phyloP scores from a whole-genome alignment of 2,797 vertebrate genomes.

The Propithecus perrieri region DNA sequence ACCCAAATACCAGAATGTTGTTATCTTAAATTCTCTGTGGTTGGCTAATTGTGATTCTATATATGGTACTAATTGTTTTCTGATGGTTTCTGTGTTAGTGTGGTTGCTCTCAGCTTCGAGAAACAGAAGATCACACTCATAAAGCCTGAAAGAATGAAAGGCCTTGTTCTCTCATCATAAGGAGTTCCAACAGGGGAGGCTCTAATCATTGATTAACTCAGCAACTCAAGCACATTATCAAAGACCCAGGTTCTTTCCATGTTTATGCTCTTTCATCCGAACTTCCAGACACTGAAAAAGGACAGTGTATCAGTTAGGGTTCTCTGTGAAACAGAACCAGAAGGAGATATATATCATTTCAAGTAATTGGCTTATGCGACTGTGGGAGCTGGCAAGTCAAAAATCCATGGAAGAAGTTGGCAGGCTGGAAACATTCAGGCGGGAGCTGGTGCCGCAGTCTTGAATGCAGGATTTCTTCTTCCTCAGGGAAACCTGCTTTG shows the following conservation, averaged over 20 bases:
- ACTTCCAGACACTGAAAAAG: constrained; percentile 33
- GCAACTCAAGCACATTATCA: neutral
- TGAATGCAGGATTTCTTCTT: neutral
- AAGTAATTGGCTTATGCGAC: neutral
- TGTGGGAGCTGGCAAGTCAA: neutral
- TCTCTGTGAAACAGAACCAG: constrained; percentile 47
- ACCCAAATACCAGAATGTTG: constrained; percentile 1
- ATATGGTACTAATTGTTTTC: neutral
- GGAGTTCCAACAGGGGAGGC: neutral
- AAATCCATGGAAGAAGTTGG: neutral
- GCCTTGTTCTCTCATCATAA: neutral
- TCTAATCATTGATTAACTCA: neutral
- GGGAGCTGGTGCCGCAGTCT: neutral
- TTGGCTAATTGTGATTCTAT: constrained; percentile 29
- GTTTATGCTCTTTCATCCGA: constrained; percentile 13
- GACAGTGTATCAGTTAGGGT: neutral
- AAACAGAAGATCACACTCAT: neutral
- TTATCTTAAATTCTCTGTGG: constrained; percentile 12
- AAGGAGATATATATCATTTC: neutral
- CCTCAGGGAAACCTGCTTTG: neutral
- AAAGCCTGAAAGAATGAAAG: neutral
- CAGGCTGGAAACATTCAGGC: neutral
- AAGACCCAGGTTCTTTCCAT: constrained; percentile 7
- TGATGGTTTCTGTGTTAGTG: neutral
- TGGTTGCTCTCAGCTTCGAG: neutral